Base-by-base conservation (phyloP, 2,888 invertebrate genomes). In the Netelia fuscicornis region DNA sequence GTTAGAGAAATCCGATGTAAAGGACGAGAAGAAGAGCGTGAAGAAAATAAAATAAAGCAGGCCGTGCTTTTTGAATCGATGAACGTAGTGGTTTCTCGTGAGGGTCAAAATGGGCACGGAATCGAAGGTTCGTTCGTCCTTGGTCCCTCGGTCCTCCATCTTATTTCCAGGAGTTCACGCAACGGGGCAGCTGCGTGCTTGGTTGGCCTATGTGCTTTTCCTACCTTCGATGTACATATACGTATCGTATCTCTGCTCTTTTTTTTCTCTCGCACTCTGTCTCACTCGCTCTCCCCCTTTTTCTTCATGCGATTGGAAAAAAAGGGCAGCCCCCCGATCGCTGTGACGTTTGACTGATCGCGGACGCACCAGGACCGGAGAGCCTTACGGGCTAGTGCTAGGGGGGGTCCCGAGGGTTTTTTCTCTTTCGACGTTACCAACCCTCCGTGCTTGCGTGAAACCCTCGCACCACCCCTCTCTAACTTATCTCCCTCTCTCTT, bases 311-410 rank as follows among this genome's bases (percentile, higher is more conserved):
- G 88, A 90, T 81, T 65, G 70, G 75, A 76, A 83, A 87, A 88
- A 87, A 87, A 89, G 90, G 87, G 86, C 87, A 91, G 89, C 89
- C 89, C 37, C 80, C 48, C 13, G 90, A 93, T 93, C 90, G 91
- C 87, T 85, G 37, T 92, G 93, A 92, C 93, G 90, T 93, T 93
- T 93, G 93, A 93, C 91, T 90, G 91, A 93, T 93, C 90, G 92
- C 84, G 86, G 82, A 80, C 83, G 85, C 79, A 88, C 86, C 86
- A 88, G 87, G 88, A 87, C 86, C 81, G 72, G 75, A 78, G 67
- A 86, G 75, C 80, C 85, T 80, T 48, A 79, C 37, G 52, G 86
- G 81, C 78, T 67, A 86, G 86, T 68, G 81, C 83, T 48, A 74
- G 67, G 79, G 84, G 84, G 81, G 77, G 81, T 85, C 87, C 85